These are phyloP conservation scores for Heterocephalus glaber DNA, from an alignment of 2,113 vertebrate genomes.

Conservation along the genomic window DNA sequence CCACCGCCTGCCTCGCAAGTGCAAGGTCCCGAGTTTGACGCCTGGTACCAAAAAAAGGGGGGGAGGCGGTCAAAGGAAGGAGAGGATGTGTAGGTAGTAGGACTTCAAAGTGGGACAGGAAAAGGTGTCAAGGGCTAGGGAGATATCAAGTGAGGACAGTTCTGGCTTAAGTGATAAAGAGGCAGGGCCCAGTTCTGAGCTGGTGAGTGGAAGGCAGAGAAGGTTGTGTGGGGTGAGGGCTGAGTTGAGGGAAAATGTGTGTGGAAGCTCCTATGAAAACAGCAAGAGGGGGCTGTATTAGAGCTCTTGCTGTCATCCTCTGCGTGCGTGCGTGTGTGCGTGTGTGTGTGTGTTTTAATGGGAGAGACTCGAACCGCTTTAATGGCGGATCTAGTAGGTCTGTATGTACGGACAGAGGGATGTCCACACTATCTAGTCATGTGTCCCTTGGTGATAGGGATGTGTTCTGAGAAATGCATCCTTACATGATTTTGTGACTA, in stretches of 20 bases:
- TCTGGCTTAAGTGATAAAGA: background rate
- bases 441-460: background rate
- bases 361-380: background rate
- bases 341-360: background rate
- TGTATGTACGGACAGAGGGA: too few species aligned
- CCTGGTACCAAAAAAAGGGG: too few species aligned
- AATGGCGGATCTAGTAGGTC: background rate
- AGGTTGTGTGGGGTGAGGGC: background rate
- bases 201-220: background rate
- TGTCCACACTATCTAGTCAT: background rate
- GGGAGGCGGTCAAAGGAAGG: too few species aligned
- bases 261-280: background rate
- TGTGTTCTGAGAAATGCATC: too few species aligned
- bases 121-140: background rate
- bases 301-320: background rate
- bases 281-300: background rate
- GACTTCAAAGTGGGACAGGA: background rate
- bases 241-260: background rate
- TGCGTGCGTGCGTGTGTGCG: background rate
- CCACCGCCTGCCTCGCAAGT: too few species aligned
- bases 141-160: background rate
- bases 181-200: background rate
- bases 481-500: background rate
- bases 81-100: background rate
- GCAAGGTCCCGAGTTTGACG: too few species aligned